Evolutionary conservation across 2,113 vertebrate species (phyloP).

Genomic region (Oncorhynchus mykiss): DNA sequence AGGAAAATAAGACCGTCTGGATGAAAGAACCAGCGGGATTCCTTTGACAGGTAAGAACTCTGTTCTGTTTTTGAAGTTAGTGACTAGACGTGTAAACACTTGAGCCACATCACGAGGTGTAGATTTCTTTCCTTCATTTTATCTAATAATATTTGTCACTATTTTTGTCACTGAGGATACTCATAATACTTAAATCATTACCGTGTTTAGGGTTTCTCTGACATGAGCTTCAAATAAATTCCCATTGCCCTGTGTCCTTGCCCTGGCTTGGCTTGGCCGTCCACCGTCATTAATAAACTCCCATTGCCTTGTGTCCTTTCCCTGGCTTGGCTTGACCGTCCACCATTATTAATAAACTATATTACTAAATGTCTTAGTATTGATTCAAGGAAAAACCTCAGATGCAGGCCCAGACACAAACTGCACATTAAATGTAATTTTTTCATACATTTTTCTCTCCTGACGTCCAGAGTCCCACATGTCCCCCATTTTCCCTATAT

Average conservation of each 20-base stretch:
- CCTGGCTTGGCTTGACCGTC: too few relatives aligned
- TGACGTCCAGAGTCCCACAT: background rate
- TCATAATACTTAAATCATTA: conserved; percentile 1
- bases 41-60: conserved; percentile 53
- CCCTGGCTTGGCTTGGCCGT: too few relatives aligned
- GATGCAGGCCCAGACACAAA: conserved; percentile 6
- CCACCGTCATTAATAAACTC: background rate
- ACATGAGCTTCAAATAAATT: background rate
- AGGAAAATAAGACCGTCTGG: background rate
- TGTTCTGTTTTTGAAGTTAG: background rate
- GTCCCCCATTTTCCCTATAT: background rate
- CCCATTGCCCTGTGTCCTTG: background rate
- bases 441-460: conserved; percentile 17
- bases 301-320: background rate
- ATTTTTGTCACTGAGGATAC: background rate
- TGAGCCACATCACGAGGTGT: background rate
- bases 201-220: background rate
- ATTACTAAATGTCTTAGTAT: conserved; percentile 3
- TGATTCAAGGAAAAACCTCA: conserved; percentile 18
- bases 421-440: conserved; percentile 23
- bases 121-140: background rate
- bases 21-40: conserved; percentile 20
- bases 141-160: background rate
- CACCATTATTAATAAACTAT: background rate
- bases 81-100: background rate